These are phyloP conservation scores for Dryocosmus kuriphilus DNA, from an alignment of 2,888 invertebrate species.

Conservation along the genomic window DNA sequence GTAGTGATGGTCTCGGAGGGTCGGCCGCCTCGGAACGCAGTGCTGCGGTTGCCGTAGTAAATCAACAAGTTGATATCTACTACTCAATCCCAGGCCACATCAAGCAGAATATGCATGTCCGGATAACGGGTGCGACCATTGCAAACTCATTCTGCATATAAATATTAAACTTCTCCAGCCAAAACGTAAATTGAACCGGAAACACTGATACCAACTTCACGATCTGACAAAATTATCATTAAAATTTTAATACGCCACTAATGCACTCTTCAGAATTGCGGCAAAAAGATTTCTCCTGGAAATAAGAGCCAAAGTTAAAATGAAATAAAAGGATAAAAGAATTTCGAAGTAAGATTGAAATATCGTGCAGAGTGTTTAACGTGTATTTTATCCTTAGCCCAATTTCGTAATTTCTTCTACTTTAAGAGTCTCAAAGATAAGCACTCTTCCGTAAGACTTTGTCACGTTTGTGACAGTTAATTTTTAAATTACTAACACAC, in stretches of 20 bases:
- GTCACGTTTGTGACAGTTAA: too few species aligned
- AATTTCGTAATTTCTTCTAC: too few species aligned
- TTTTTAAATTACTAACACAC: too few species aligned
- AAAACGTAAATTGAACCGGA: slow-evolving; percentile 1
- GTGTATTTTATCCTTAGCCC: too few species aligned
- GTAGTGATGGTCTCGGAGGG: slow-evolving; percentile 64
- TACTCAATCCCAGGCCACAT: slow-evolving; percentile 58
- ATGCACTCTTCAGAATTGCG: slow-evolving; percentile 9
- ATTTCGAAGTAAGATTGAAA: too few species aligned
- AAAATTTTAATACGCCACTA: slow-evolving; percentile 15
- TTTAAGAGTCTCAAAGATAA: too few species aligned
- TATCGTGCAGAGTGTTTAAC: too few species aligned
- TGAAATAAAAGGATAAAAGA: neutral
- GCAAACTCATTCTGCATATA: slow-evolving; percentile 29
- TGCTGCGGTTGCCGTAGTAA: slow-evolving; percentile 69
- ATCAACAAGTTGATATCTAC: slow-evolving; percentile 76
- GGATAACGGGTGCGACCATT: slow-evolving; percentile 40
- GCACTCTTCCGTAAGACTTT: too few species aligned
- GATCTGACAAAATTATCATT: slow-evolving; percentile 30
- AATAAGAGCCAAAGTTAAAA: neutral
- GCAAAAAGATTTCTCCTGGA: neutral
- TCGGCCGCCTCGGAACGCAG: slow-evolving; percentile 66
- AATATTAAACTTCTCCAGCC: slow-evolving; percentile 30
- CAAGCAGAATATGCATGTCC: slow-evolving; percentile 39
- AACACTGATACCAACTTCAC: slow-evolving; percentile 20